Percentiles rank a stretch among this genome's conserved stretches.
phyloP scores from a whole-genome alignment of 1,140 invertebrate species.

The Cydia splendana region DNA sequence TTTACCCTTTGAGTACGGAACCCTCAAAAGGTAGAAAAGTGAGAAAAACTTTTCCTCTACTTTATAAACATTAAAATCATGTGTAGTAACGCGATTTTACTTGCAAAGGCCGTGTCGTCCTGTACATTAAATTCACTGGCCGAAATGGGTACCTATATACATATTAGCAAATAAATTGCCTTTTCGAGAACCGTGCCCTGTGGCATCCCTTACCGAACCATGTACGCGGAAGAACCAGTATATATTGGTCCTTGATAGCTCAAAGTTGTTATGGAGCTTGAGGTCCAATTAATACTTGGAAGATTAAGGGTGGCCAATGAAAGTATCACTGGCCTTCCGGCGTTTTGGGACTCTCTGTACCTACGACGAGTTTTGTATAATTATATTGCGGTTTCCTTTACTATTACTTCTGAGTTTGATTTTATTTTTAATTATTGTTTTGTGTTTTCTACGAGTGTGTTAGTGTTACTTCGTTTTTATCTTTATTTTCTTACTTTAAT shows the following conservation, averaged over 20 bases:
- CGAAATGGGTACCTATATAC: too few relatives aligned
- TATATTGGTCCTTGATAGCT: neutral
- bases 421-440: neutral
- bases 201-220: neutral
- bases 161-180: conserved; percentile 56
- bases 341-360: neutral
- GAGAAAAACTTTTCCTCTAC: neutral
- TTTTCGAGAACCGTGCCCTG: conserved; percentile 37
- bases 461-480: too few relatives aligned
- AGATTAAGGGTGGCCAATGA: neutral
- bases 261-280: neutral
- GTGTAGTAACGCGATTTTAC: conserved; percentile 9
- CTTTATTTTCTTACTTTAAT: too few relatives aligned
- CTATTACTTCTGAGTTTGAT: neutral
- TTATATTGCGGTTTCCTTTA: neutral
- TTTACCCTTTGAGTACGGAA: too few relatives aligned
- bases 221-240: neutral
- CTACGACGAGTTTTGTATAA: neutral
- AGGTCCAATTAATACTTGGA: neutral
- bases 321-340: neutral
- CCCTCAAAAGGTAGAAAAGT: too few relatives aligned
- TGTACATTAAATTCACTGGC: conserved; percentile 43
- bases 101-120: conserved; percentile 39
- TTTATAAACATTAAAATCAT: conserved; percentile 30
- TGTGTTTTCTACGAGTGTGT: too few relatives aligned